Percentiles rank a stretch among this genome's conserved stretches.
These are phyloP conservation scores for Cephalopholis sonnerati DNA, from an alignment of 2,113 vertebrate genomes.

Conservation along the genomic window DNA sequence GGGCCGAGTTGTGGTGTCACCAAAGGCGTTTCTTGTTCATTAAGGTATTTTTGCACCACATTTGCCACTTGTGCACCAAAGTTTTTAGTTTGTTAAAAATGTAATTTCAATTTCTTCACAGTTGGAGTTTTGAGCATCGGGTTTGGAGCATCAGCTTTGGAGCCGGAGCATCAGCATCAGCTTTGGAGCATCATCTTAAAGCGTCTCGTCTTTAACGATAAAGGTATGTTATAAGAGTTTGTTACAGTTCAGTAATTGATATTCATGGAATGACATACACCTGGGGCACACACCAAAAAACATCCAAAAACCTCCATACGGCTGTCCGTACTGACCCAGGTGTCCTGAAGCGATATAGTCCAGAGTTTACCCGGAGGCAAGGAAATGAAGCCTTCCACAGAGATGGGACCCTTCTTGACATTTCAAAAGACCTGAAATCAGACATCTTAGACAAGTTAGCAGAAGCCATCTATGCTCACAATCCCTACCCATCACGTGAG, in stretches of 20 bases:
- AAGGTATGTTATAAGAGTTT: not conserved
- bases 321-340: too few species aligned
- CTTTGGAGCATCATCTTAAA: constrained; percentile 7
- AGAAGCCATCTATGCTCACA: constrained; percentile 45
- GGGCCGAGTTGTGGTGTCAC: constrained; percentile 17
- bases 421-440: constrained; percentile 45
- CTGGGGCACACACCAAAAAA: not conserved
- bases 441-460: constrained; percentile 59
- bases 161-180: too few species aligned
- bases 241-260: not conserved
- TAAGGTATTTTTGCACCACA: too few species aligned
- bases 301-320: too few species aligned
- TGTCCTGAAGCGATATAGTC: too few species aligned
- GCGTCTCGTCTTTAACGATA: not conserved
- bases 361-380: constrained; percentile 20
- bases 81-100: not conserved
- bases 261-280: not conserved
- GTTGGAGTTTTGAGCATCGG: not conserved
- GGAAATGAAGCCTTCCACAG: constrained; percentile 49
- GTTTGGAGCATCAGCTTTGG: constrained; percentile 6
- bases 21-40: constrained; percentile 17
- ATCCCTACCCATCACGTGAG: constrained; percentile 30
- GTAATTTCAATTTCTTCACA: not conserved
- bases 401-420: constrained; percentile 32
- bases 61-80: not conserved